A percentile compares a stretch with the other conserved stretches of the same genome.
phyloP scores from a whole-genome alignment of 2,888 invertebrate species.

The Stegana nigrithorax region DNA sequence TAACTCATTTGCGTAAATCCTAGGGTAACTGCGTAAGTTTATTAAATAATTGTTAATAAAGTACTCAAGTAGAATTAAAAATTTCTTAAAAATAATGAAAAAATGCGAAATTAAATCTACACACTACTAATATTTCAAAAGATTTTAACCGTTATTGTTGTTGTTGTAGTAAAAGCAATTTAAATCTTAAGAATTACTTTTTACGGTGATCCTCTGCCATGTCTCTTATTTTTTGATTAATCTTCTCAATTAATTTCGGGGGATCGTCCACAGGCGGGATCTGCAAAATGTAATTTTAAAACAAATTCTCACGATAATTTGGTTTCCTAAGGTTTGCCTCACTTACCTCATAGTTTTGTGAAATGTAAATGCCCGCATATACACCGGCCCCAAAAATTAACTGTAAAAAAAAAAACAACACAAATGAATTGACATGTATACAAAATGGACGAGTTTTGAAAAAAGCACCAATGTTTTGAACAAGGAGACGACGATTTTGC shows the following conservation, averaged over 20 bases:
- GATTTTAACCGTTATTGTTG: too few species aligned
- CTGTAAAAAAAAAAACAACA: conserved; percentile 67
- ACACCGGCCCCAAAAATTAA: conserved; percentile 76
- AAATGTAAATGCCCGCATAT: conserved; percentile 79
- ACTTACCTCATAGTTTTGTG: conserved; percentile 80
- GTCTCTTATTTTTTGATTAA: conserved; percentile 47
- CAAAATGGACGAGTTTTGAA: too few species aligned
- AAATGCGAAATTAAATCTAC: too few species aligned
- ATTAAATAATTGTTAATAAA: too few species aligned
- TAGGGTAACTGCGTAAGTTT: too few species aligned
- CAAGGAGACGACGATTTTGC: neutral
- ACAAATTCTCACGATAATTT: neutral
- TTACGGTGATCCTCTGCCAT: conserved; percentile 73
- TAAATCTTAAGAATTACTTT: conserved; percentile 67
- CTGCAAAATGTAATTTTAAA: conserved; percentile 69
- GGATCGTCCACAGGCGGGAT: conserved; percentile 90
- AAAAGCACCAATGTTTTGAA: neutral
- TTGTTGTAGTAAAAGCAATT: neutral
- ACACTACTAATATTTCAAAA: too few species aligned
- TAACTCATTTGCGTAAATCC: too few species aligned
- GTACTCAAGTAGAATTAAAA: too few species aligned
- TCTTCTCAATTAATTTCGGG: conserved; percentile 75
- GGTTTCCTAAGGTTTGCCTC: neutral
- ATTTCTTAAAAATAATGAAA: too few species aligned
- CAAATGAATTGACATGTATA: too few species aligned